Evolutionary conservation across 2,888 invertebrate genomes (phyloP), one percentile per base, ranked within the genome.

Genomic region (Andrena chrysosceles): DNA sequence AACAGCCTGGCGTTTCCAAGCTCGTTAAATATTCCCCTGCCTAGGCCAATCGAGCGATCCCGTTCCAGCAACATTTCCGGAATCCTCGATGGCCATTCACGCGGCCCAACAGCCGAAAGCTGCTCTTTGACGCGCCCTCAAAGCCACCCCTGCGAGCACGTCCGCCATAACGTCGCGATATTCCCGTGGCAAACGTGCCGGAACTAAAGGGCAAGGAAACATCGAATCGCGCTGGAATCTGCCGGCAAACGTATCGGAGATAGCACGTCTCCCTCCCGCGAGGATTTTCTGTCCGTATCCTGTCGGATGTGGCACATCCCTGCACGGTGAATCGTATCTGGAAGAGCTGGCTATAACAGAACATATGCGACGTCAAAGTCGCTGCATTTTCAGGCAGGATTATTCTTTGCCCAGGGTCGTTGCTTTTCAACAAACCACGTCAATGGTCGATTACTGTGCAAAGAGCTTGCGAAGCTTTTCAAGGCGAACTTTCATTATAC

Each of bases 191-290:
- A 83, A 83, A 83, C 82, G 77, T 71, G 70, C 74, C 66, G 81
- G 82, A 81, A 83, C 82, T 83, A 83, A 77, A 75, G 64, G 66
- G 56, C 78, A 71, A 75, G 78, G 84, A 83, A 83, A 76, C 66
- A 72, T 77, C 20, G 63, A 56, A 76, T 66, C 70, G 72, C 20
- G 16, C n/a, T 33, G 59, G 56, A 75, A 71, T 62, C 23, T 2
- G 23, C 8, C 8, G 20, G 56, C 56, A 26, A 56, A 56, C 23
- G 10, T 23, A 26, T 26, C 23, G 56, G 23, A 26, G 23, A 81
- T 59, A 64, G 63, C 13, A 42, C 13, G 16, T 13, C 42, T 42
- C 42, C 42, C 52, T 75, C 79, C 75, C 68, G 72, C 60, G 54
- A 64, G 68, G 76, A 80, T 76, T 56, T 26, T 64, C 68, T 20